Evolutionary conservation across 1,140 invertebrate genomes (phyloP).

Genomic region (Drosophila repletoides): DNA sequence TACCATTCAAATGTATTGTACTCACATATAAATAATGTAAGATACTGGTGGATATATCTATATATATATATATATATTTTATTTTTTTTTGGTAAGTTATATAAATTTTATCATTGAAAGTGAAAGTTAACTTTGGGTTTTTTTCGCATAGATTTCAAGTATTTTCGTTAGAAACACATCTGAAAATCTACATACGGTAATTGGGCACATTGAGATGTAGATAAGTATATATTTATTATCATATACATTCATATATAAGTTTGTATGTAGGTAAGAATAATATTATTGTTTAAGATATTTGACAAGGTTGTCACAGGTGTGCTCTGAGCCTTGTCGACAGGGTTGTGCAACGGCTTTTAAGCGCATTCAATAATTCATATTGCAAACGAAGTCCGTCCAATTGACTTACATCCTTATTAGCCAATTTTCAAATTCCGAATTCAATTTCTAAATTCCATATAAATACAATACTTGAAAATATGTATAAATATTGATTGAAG

Average conservation of each 20-base stretch:
- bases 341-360: slow-evolving; percentile 6
- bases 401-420: too few species aligned
- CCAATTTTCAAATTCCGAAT: too few species aligned
- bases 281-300: background rate
- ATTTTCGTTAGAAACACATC: slow-evolving; percentile 37
- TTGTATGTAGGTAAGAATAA: background rate
- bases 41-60: too few species aligned
- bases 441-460: slow-evolving; percentile 53
- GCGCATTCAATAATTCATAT: too few species aligned
- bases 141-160: slow-evolving; percentile 40
- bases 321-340: background rate
- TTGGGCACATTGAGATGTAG: slow-evolving; percentile 61
- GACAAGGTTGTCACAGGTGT: background rate
- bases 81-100: background rate
- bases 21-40: slow-evolving; percentile 14
- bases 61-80: slow-evolving; percentile 19
- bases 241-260: slow-evolving; percentile 1
- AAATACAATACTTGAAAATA: slow-evolving; percentile 7
- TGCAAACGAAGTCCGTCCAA: too few species aligned
- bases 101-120: slow-evolving; percentile 41
- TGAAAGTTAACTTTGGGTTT: slow-evolving; percentile 75
- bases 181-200: slow-evolving; percentile 57
- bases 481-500: slow-evolving; percentile 34
- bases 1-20: slow-evolving; percentile 27
- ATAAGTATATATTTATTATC: slow-evolving; percentile 19